Conservation (phyloP, 2,888 invertebrate species). For the Orchesellides sinensis region DNA sequence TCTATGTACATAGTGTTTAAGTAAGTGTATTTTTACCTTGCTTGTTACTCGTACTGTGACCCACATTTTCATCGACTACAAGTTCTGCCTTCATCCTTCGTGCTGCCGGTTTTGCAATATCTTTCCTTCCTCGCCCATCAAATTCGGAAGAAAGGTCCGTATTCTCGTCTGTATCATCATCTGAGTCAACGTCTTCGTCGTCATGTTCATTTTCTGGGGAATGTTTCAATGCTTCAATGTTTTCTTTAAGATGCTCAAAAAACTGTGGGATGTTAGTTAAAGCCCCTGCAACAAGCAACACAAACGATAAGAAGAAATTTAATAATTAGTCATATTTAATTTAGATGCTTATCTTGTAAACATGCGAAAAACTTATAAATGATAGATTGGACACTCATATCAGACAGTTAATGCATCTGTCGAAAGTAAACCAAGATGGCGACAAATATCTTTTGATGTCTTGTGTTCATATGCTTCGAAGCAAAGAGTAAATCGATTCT, state of each 20-base stretch:
- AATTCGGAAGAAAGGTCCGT: too few relatives aligned
- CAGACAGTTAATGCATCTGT: too few relatives aligned
- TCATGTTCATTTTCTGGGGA: not conserved
- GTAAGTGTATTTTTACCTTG: conserved; percentile 46
- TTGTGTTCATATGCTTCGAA: too few relatives aligned
- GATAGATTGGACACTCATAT: too few relatives aligned
- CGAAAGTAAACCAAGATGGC: too few relatives aligned
- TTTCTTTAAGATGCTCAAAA: conserved; percentile 65
- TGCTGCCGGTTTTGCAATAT: conserved; percentile 27
- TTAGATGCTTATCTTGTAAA: too few relatives aligned
- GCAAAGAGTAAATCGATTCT: too few relatives aligned
- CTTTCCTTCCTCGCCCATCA: not conserved
- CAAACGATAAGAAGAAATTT: not conserved
- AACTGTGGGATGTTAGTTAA: conserved; percentile 69
- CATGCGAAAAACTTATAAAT: too few relatives aligned
- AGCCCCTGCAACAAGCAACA: conserved; percentile 54
- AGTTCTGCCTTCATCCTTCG: conserved; percentile 44
- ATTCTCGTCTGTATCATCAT: not conserved
- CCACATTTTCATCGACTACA: conserved; percentile 42
- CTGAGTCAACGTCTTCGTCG: not conserved
- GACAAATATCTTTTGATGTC: too few relatives aligned
- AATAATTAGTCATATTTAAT: not conserved
- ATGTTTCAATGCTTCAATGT: conserved; percentile 58
- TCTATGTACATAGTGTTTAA: too few relatives aligned
- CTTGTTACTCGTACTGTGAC: not conserved